Evolutionary conservation across 2,888 invertebrate genomes (phyloP).

Genomic region (Orgyia antiqua): DNA sequence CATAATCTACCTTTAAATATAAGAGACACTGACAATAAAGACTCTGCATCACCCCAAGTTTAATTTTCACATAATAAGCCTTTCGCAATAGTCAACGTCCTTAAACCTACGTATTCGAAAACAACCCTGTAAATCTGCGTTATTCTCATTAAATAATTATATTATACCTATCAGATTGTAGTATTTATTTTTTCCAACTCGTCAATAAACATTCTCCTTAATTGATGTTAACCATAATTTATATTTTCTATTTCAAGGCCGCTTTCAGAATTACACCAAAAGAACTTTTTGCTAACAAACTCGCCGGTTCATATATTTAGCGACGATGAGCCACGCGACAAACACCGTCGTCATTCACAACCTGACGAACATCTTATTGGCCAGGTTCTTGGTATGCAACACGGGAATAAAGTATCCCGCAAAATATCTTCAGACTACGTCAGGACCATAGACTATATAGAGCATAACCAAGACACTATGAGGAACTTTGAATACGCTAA

Average conservation of each 20-base stretch:
- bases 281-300: constrained; percentile 25
- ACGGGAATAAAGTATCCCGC: constrained; percentile 40
- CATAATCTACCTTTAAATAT: too few relatives aligned
- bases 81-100: too few relatives aligned
- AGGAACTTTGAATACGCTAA: constrained; percentile 50
- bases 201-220: too few relatives aligned
- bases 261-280: constrained; percentile 22
- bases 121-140: too few relatives aligned
- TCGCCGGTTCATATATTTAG: constrained; percentile 6
- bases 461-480: constrained; percentile 38
- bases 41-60: too few relatives aligned
- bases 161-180: too few relatives aligned
- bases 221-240: too few relatives aligned
- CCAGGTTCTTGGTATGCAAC: constrained; percentile 30
- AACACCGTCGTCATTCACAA: neutral
- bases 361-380: neutral
- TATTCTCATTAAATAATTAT: too few relatives aligned
- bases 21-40: too few relatives aligned
- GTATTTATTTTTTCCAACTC: too few relatives aligned
- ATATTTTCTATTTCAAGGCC: constrained; percentile 35
- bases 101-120: too few relatives aligned
- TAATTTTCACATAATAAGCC: too few relatives aligned
- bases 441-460: constrained; percentile 46
- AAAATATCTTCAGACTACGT: constrained; percentile 63
- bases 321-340: constrained; percentile 22